Conservation (phyloP, 2,797 vertebrate genomes). For the Tragopan temminckii region DNA sequence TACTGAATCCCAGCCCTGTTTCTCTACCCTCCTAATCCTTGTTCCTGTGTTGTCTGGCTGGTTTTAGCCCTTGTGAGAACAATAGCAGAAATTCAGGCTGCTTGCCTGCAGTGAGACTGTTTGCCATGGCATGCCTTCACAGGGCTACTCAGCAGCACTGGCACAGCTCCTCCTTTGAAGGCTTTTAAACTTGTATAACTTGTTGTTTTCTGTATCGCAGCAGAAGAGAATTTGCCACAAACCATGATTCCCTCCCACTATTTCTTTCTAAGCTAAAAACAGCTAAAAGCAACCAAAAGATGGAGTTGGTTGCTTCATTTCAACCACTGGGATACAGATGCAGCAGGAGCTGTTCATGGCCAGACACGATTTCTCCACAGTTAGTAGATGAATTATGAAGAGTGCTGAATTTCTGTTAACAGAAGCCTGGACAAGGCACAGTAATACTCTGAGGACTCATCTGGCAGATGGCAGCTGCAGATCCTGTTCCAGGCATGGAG, state of each 20-base stretch:
- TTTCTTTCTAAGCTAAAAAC: not conserved
- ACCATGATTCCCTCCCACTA: not conserved
- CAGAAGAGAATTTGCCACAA: not conserved
- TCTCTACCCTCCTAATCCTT: not conserved
- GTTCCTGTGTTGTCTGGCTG: not conserved
- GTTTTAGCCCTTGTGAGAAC: not conserved
- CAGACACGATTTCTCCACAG: not conserved
- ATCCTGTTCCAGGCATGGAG: not conserved
- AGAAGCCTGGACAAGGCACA: not conserved
- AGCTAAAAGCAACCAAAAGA: not conserved
- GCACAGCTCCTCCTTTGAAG: not conserved
- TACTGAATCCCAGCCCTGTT: not conserved
- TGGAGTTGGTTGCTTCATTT: not conserved
- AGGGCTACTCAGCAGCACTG: not conserved
- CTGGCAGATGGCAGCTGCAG: not conserved
- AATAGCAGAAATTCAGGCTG: not conserved
- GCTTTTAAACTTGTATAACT: not conserved
- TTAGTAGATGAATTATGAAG: not conserved
- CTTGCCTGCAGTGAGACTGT: not conserved
- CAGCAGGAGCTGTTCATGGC: not conserved
- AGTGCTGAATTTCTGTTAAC: not conserved
- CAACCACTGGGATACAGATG: not conserved
- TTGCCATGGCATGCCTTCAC: accelerated
- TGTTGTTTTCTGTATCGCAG: not conserved
- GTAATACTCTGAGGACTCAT: not conserved